phyloP scores from a whole-genome alignment of 2,113 vertebrate species.

The Pongo pygmaeus region DNA sequence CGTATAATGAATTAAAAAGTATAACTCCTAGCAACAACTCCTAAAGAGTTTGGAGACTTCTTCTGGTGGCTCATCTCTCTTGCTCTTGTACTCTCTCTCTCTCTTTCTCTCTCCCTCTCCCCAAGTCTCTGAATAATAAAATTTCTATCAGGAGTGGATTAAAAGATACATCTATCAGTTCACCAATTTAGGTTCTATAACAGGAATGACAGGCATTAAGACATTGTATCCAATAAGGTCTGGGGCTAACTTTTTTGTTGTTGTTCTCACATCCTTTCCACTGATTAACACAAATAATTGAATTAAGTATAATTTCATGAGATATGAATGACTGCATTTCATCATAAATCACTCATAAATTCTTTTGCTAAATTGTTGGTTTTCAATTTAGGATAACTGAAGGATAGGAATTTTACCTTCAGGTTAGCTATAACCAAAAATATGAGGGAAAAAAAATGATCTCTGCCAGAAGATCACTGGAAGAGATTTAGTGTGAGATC shows the following conservation, averaged over 20 bases:
- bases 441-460: not conserved
- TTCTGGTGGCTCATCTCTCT: not conserved
- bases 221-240: not conserved
- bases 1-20: not conserved
- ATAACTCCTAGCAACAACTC: not conserved
- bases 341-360: conserved; percentile 11
- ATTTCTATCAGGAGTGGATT: not conserved
- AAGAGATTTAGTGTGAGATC: not conserved
- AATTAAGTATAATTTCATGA: conserved; percentile 21
- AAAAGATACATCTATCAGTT: not conserved
- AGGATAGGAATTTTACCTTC: conserved; percentile 11
- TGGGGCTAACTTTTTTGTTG: not conserved
- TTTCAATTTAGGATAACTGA: not conserved
- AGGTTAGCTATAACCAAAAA: not conserved
- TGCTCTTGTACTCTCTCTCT: not conserved
- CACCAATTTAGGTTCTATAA: not conserved
- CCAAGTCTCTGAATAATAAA: not conserved
- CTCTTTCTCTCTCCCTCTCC: not conserved
- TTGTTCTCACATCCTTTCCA: not conserved
- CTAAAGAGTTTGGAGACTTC: not conserved
- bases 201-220: not conserved
- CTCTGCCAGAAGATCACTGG: not conserved
- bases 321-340: conserved; percentile 1
- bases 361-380: not conserved
- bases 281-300: not conserved